phyloP scores from a whole-genome alignment of 2,113 vertebrate species.

The Podilymbus podiceps region DNA sequence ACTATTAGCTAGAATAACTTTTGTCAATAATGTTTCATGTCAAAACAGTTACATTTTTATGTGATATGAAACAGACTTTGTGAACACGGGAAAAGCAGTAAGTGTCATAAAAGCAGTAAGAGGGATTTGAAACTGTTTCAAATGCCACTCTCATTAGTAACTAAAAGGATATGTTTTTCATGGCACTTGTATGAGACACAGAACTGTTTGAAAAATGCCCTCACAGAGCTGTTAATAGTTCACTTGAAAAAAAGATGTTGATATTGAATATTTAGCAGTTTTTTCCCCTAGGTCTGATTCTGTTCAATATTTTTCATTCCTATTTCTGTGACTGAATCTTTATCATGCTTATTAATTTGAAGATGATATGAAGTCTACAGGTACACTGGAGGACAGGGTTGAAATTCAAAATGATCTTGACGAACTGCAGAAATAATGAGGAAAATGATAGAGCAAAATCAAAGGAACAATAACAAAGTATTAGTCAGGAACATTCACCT shows the following conservation, averaged over 20 bases:
- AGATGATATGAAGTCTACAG: neutral
- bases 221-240: neutral
- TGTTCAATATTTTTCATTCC: neutral
- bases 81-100: neutral
- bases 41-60: neutral
- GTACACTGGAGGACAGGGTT: neutral
- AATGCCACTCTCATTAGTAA: neutral
- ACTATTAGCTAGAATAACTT: neutral
- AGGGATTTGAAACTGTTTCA: neutral
- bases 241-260: neutral
- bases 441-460: neutral
- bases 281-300: neutral
- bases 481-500: neutral
- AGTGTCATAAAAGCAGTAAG: neutral
- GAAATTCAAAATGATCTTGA: neutral
- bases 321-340: neutral
- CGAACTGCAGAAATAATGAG: neutral
- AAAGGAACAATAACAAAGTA: neutral
- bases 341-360: neutral
- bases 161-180: neutral
- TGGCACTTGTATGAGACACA: neutral
- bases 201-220: neutral
- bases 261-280: neutral
- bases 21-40: neutral
- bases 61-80: neutral